Base-by-base conservation (phyloP, 1,140 invertebrate genomes). In the Prorops nasuta region DNA sequence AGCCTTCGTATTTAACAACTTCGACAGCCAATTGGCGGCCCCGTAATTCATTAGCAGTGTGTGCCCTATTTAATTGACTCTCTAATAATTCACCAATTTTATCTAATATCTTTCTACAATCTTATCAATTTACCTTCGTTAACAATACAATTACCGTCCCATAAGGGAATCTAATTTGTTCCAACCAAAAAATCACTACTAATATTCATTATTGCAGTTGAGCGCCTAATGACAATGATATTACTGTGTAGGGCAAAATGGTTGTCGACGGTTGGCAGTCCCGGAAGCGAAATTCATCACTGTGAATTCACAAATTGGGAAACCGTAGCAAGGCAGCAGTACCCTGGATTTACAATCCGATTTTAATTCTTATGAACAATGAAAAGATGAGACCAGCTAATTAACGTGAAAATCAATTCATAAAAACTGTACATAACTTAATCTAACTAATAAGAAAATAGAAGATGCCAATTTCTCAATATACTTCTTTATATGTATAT, bases 231-330 rank as follows among this genome's bases (percentile, higher is more conserved):
- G 21, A 12, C 9, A 38, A 50, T 49, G 49, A 55, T 22, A 51
- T 56, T 57, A 35, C 50, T 51, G 41, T 72, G 81, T 76, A 94
- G 92, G 87, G 77, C 90, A 21, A 76, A 86, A 39, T 95, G 92
- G 92, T 72, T 95, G 35, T 86, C 85, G 10, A 87, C 83, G 21
- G 88, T 86, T 8, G 92, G 92, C 16, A 91, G 90, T 51, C 91
- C 92, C 1, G 90, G 89, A 39, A 86, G 87, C 64, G 81, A 89
- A 74, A 92, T 95, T 49, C 85, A 93, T 51, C 84, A 83, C 36
- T 90, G 89, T 63, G 89, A 92, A 53, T 80, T 94, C 18, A 82
- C 81, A 36, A 92, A 93, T 70, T 89, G 87, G 83, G 85, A 89
- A 63, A 88, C 86, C 60, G 78, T 92, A 16, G 80, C 84, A n/a